These are phyloP conservation scores for Remorina albescens DNA, from an alignment of 2,797 vertebrate species.

Conservation along the genomic window DNA sequence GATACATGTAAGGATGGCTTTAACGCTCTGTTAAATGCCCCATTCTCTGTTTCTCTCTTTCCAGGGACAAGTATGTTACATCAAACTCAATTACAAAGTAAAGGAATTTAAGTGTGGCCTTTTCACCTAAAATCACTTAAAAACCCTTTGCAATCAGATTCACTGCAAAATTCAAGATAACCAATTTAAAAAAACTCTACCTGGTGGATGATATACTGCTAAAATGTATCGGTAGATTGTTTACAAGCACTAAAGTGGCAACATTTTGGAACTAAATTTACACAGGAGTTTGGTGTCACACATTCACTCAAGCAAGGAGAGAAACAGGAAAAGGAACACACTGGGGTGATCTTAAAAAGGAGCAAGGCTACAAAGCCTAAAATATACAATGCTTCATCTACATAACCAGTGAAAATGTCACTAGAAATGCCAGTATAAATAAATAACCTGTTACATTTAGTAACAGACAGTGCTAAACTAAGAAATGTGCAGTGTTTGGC, in stretches of 20 bases:
- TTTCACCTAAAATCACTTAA: neutral
- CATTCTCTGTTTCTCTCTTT: slow-evolving; percentile 28
- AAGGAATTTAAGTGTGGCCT: neutral
- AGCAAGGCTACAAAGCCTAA: slow-evolving; percentile 16
- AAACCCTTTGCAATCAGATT: neutral
- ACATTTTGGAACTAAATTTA: slow-evolving; percentile 11
- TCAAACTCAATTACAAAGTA: slow-evolving; percentile 18
- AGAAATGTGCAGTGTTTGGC: slow-evolving; percentile 37
- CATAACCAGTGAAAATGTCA: slow-evolving; percentile 14
- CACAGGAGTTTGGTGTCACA: slow-evolving; percentile 18
- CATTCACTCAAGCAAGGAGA: slow-evolving; percentile 20
- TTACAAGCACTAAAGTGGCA: neutral
- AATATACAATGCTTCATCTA: neutral
- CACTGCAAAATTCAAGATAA: neutral
- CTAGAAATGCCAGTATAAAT: slow-evolving; percentile 15
- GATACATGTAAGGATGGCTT: slow-evolving; percentile 21
- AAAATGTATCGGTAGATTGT: neutral
- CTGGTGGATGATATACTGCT: neutral
- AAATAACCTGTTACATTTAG: slow-evolving; percentile 13
- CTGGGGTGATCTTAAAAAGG: neutral
- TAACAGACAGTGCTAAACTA: slow-evolving; percentile 3
- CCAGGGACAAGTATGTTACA: slow-evolving; percentile 4
- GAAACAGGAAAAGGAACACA: slow-evolving; percentile 49
- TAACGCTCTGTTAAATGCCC: slow-evolving; percentile 31
- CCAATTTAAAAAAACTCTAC: too few relatives aligned